phyloP scores from a whole-genome alignment of 2,113 vertebrate genomes.

The Eolophus roseicapilla region DNA sequence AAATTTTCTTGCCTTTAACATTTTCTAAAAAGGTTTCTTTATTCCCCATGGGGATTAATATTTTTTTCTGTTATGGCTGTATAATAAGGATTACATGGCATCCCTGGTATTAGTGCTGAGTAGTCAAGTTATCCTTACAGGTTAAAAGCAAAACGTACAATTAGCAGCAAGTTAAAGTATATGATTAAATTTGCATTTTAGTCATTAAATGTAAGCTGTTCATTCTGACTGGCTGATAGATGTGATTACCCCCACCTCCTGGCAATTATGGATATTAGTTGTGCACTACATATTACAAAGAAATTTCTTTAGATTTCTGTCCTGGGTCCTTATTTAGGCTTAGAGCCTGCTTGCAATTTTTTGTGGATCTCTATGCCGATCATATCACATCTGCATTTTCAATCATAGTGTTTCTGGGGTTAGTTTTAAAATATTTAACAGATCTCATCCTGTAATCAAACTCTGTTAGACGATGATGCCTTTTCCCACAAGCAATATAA shows the following conservation, averaged over 20 bases:
- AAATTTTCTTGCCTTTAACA: neutral
- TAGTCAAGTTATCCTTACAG: neutral
- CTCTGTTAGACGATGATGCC: neutral
- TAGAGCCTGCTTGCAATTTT: neutral
- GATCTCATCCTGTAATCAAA: neutral
- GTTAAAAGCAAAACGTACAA: neutral
- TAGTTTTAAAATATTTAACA: neutral
- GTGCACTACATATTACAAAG: neutral
- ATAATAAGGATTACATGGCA: neutral
- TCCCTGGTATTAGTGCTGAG: neutral
- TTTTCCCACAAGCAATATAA: neutral
- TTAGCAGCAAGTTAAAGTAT: neutral
- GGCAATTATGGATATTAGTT: neutral
- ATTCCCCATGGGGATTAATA: neutral
- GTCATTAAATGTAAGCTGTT: neutral
- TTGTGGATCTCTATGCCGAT: neutral
- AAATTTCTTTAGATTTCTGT: neutral
- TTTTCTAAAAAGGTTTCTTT: neutral
- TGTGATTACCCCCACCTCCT: neutral
- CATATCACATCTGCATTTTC: neutral
- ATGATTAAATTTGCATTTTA: neutral
- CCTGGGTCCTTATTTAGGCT: neutral
- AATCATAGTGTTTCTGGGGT: neutral
- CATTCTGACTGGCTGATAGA: neutral
- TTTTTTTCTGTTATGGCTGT: neutral